Conservation (phyloP, 1,140 invertebrate genomes). For the Ips nitidus region DNA sequence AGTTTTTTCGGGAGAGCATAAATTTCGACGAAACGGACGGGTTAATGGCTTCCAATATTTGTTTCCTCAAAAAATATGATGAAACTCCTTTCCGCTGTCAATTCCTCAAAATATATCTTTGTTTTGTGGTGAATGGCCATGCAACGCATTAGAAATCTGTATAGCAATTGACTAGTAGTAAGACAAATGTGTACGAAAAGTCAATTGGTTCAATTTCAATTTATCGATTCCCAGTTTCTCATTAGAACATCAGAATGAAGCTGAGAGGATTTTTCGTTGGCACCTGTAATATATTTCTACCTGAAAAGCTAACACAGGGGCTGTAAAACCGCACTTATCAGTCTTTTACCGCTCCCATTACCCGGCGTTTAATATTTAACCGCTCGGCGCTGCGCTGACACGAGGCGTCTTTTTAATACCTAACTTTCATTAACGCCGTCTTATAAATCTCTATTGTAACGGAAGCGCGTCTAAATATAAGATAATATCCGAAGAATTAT, state of each 20-base stretch:
- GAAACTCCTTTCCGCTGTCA: neutral
- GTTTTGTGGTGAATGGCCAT: too few species aligned
- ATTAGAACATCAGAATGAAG: neutral
- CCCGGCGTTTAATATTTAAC: constrained; percentile 49
- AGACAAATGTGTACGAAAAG: too few species aligned
- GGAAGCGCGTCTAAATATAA: constrained; percentile 44
- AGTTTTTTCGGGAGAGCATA: constrained; percentile 32
- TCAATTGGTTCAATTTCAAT: too few species aligned
- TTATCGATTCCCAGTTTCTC: neutral
- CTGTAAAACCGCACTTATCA: constrained; percentile 48
- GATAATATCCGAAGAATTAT: constrained; percentile 49
- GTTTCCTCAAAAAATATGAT: constrained; percentile 7
- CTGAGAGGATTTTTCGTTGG: neutral
- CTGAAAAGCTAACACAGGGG: constrained; percentile 30
- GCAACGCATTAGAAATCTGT: too few species aligned
- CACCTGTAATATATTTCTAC: constrained; percentile 28
- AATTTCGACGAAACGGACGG: constrained; percentile 27
- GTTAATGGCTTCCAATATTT: constrained; percentile 32
- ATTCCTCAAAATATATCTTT: neutral
- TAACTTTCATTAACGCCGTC: constrained; percentile 49
- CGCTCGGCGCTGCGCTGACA: constrained; percentile 44
- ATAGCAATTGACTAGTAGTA: too few species aligned
- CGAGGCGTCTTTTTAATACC: constrained; percentile 49
- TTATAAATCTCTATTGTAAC: constrained; percentile 50
- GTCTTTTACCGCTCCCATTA: constrained; percentile 46